Conservation (phyloP, 2,113 vertebrate genomes). For the Gymnocephalus cernua region DNA sequence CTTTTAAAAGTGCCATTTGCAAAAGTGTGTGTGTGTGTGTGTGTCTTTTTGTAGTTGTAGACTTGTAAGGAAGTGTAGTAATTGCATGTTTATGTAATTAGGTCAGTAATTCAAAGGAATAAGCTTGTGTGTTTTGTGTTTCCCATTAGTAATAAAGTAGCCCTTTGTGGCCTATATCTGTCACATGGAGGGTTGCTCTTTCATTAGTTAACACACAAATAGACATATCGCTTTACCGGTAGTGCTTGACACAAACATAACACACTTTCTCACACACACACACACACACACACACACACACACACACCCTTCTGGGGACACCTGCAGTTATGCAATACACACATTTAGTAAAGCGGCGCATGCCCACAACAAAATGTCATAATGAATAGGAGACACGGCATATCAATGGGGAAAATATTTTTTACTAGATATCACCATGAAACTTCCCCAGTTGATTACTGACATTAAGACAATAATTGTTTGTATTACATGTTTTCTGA, state of each 20-base stretch:
- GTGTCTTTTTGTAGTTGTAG: conserved; percentile 45
- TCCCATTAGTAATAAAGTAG: conserved; percentile 70
- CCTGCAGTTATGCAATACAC: conserved; percentile 48
- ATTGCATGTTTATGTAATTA: conserved; percentile 77
- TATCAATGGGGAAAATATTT: too few relatives aligned
- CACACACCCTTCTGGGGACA: conserved; percentile 34
- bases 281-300: conserved; percentile 26
- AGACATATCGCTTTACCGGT: conserved; percentile 45
- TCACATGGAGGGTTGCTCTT: conserved; percentile 57
- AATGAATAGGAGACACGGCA: too few relatives aligned
- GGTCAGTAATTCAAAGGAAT: conserved; percentile 72
- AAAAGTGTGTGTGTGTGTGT: conserved; percentile 25
- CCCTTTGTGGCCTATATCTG: conserved; percentile 72
- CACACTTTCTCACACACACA: conserved; percentile 1
- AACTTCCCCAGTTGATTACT: too few relatives aligned
- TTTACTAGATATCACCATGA: too few relatives aligned
- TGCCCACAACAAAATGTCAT: background rate
- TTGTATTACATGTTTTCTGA: too few relatives aligned
- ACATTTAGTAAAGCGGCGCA: background rate
- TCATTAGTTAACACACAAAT: conserved; percentile 69
- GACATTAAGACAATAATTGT: too few relatives aligned
- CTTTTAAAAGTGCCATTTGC: conserved; percentile 36
- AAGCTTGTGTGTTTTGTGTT: conserved; percentile 62
- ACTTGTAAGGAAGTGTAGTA: conserved; percentile 57
- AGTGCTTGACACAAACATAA: conserved; percentile 17